Percentiles rank a stretch among this genome's conserved stretches.
phyloP scores from a whole-genome alignment of 2,797 vertebrate genomes.

The Cossypha dichroa region DNA sequence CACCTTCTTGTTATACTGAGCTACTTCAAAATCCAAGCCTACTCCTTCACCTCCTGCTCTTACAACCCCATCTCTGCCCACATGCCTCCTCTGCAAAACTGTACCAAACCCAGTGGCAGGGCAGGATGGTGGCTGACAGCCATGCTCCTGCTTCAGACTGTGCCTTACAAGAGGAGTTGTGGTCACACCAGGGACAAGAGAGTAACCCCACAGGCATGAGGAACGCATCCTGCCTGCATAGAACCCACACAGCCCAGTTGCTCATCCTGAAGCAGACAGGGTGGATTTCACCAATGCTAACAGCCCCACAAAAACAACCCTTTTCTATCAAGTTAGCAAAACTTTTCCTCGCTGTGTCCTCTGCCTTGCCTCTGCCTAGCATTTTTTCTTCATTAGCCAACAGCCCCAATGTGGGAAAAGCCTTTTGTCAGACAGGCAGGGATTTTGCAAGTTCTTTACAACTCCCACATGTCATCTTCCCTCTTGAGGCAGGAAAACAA shows the following conservation, averaged over 20 bases:
- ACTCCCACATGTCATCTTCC: constrained; percentile 5
- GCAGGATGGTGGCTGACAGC: neutral
- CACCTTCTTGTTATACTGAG: neutral
- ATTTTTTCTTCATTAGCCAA: constrained; percentile 33
- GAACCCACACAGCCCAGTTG: neutral
- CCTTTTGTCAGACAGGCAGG: neutral
- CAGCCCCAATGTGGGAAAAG: constrained; percentile 19
- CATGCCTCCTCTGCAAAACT: neutral
- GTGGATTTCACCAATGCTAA: neutral
- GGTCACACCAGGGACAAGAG: fast-evolving
- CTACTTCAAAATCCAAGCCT: neutral
- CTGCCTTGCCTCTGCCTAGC: neutral
- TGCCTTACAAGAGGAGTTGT: neutral
- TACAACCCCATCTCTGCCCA: neutral
- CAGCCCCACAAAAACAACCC: neutral
- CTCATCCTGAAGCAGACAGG: neutral
- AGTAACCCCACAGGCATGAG: fast-evolving
- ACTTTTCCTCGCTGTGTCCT: neutral
- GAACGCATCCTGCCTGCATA: fast-evolving
- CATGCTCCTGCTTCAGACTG: fast-evolving
- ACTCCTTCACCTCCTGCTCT: neutral
- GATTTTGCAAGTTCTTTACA: constrained; percentile 34
- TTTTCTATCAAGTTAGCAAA: neutral
- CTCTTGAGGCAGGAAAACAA: constrained; percentile 25
- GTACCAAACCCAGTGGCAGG: neutral